These are phyloP conservation scores for Halcyon malimbica DNA, from an alignment of 2,113 vertebrate genomes.

Conservation along the genomic window DNA sequence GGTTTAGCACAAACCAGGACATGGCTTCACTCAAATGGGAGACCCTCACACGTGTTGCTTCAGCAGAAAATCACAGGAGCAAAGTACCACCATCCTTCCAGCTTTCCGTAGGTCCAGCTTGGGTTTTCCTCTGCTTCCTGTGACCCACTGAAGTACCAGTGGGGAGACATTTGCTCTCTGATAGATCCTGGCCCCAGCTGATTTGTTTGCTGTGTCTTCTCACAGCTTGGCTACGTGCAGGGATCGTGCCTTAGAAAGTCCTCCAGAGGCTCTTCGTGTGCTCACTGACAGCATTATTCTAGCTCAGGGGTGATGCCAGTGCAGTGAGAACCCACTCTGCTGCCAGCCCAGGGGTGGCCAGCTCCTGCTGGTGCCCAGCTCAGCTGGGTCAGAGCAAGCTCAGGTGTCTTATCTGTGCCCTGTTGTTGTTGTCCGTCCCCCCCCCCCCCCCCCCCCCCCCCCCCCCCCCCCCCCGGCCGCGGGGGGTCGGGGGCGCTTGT, in stretches of 20 bases:
- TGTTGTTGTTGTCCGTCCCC: neutral
- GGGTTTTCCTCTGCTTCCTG: neutral
- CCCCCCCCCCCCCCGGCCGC: too few relatives aligned
- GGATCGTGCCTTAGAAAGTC: neutral
- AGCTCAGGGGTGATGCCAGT: too few relatives aligned
- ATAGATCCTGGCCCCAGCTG: neutral
- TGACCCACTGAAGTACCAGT: neutral
- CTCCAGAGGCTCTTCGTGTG: neutral
- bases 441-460: too few relatives aligned
- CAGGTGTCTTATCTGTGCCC: neutral
- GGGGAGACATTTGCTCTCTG: neutral
- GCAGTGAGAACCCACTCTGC: neutral
- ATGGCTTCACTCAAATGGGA: neutral
- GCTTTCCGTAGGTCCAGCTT: neutral
- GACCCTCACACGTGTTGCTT: neutral
- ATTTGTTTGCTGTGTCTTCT: neutral
- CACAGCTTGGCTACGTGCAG: neutral
- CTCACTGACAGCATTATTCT: neutral
- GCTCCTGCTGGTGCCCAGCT: neutral
- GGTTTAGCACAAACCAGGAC: neutral
- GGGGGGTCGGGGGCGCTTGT: too few relatives aligned
- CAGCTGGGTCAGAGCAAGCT: neutral
- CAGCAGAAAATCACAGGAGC: neutral
- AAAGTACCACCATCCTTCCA: rapidly evolving
- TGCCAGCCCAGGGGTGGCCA: neutral